phyloP scores from a whole-genome alignment of 2,888 invertebrate species.

The Andrena marginata region DNA sequence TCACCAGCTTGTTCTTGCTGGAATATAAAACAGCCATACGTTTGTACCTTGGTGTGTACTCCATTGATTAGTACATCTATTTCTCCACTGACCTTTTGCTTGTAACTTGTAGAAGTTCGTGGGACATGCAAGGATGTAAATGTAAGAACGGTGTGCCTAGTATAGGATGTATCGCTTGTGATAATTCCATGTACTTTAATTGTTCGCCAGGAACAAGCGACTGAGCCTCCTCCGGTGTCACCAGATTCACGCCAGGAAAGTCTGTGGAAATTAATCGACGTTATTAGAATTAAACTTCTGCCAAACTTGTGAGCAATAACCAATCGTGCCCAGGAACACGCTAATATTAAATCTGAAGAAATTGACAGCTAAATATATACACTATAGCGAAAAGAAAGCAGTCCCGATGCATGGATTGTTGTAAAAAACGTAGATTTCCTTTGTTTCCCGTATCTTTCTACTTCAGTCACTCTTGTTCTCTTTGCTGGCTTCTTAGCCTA shows the following conservation, averaged over 20 bases:
- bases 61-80: neutral
- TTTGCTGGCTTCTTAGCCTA: slow-evolving; percentile 74
- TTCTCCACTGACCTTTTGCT: slow-evolving; percentile 75
- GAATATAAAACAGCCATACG: slow-evolving; percentile 45
- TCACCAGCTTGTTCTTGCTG: slow-evolving; percentile 81
- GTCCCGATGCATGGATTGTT: neutral
- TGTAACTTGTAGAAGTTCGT: slow-evolving; percentile 75
- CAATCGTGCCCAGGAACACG: too few relatives aligned
- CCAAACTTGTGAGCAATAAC: too few relatives aligned
- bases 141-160: slow-evolving; percentile 79
- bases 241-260: slow-evolving; percentile 80
- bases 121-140: slow-evolving; percentile 82
- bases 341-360: neutral
- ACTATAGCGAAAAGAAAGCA: neutral
- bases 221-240: slow-evolving; percentile 79
- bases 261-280: slow-evolving; percentile 69
- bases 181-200: slow-evolving; percentile 79
- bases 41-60: neutral
- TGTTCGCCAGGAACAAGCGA: slow-evolving; percentile 56
- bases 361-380: neutral
- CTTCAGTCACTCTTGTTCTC: slow-evolving; percentile 38
- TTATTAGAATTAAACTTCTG: too few relatives aligned
- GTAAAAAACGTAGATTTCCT: slow-evolving; percentile 35
- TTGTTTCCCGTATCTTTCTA: slow-evolving; percentile 53
- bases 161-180: slow-evolving; percentile 82